A percentile compares a stretch with the other conserved stretches of the same genome.
Conservation (phyloP, 2,113 vertebrate species). For the Callipepla californica region DNA sequence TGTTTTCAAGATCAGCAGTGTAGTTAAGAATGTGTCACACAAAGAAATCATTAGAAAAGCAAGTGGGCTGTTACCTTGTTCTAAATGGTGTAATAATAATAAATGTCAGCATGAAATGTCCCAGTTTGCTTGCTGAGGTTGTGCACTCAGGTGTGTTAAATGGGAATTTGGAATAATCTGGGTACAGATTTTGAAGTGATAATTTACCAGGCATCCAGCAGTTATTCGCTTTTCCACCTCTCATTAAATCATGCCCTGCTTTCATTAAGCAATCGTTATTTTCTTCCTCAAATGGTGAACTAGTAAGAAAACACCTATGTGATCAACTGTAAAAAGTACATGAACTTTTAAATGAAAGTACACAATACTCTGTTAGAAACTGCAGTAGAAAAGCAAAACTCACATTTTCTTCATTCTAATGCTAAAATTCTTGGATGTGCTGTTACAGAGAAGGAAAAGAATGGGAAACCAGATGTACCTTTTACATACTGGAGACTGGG, state of each 20-base stretch:
- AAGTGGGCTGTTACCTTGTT: background rate
- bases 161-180: background rate
- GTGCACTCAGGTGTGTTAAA: background rate
- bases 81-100: background rate
- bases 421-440: background rate
- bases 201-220: background rate
- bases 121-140: background rate
- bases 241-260: background rate
- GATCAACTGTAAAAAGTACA: accelerated
- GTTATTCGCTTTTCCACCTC: background rate
- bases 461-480: background rate
- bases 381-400: background rate
- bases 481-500: background rate
- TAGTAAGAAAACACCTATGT: background rate
- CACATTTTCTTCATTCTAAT: background rate
- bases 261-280: background rate
- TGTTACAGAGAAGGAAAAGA: background rate
- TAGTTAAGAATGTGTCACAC: background rate
- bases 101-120: accelerated
- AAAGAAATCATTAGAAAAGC: background rate
- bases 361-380: background rate
- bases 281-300: accelerated
- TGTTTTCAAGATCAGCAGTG: background rate
- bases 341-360: background rate
- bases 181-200: background rate